phyloP scores from a whole-genome alignment of 2,888 invertebrate species.

The Lycia hirtaria region DNA sequence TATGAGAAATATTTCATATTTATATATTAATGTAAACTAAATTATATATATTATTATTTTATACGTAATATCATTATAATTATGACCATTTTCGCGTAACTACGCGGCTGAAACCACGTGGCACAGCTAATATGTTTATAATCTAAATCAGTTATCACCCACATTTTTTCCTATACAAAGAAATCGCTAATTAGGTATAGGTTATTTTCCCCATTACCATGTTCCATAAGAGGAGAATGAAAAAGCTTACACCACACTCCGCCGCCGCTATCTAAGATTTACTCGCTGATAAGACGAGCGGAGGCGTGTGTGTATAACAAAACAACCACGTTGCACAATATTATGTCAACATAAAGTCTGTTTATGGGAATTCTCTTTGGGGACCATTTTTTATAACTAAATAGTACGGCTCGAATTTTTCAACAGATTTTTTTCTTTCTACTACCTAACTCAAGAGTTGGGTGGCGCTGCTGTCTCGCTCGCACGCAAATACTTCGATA shows the following conservation, averaged over 20 bases:
- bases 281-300: slow-evolving; percentile 28
- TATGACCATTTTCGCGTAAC: too few relatives aligned
- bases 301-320: slow-evolving; percentile 24
- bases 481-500: too few relatives aligned
- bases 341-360: slow-evolving; percentile 14
- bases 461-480: too few relatives aligned
- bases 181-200: not conserved
- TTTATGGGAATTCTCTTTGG: not conserved
- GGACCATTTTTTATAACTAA: too few relatives aligned
- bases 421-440: too few relatives aligned
- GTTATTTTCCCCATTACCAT: not conserved
- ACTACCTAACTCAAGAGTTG: too few relatives aligned
- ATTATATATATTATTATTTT: too few relatives aligned
- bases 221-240: not conserved
- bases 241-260: not conserved
- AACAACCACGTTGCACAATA: slow-evolving; percentile 32
- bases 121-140: not conserved
- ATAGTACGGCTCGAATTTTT: too few relatives aligned
- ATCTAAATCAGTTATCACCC: not conserved
- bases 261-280: slow-evolving; percentile 33
- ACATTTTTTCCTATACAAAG: not conserved
- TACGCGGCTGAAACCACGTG: too few relatives aligned
- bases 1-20: too few relatives aligned
- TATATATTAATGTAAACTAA: too few relatives aligned
- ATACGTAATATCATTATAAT: too few relatives aligned